Conservation (phyloP, 2,888 invertebrate species). For the Muschampia plurimacula region DNA sequence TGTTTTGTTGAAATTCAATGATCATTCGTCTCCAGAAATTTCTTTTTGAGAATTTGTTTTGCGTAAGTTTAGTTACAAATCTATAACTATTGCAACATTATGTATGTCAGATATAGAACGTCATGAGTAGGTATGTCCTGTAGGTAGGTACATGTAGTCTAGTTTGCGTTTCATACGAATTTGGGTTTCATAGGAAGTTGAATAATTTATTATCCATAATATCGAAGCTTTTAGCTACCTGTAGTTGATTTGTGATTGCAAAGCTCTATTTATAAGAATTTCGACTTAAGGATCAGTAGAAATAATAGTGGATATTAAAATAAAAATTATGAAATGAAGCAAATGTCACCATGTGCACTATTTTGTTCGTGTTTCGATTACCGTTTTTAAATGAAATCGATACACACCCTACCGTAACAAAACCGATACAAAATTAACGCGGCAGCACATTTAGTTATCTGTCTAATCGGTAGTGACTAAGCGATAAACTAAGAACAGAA, state of each 20-base stretch:
- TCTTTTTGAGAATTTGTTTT: neutral
- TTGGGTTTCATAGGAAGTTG: too few species aligned
- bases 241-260: too few species aligned
- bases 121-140: too few species aligned
- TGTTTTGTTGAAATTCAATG: slow-evolving; percentile 14
- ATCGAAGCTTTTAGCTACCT: neutral
- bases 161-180: too few species aligned
- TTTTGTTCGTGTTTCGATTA: slow-evolving; percentile 32
- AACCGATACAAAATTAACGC: slow-evolving; percentile 68
- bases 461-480: slow-evolving; percentile 30
- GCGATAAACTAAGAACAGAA: slow-evolving; percentile 9
- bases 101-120: too few species aligned
- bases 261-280: too few species aligned
- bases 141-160: too few species aligned
- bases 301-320: too few species aligned
- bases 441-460: slow-evolving; percentile 57
- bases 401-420: slow-evolving; percentile 64
- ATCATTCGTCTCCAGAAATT: slow-evolving; percentile 5
- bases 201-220: neutral
- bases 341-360: slow-evolving; percentile 34
- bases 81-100: too few species aligned
- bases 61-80: neutral
- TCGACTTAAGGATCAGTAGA: too few species aligned
- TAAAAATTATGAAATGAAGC: slow-evolving; percentile 24
- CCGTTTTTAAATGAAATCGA: slow-evolving; percentile 41